A percentile compares a stretch with the other conserved stretches of the same genome.
Conservation (phyloP, 2,888 invertebrate genomes). For the Diplazon laetatorius region DNA sequence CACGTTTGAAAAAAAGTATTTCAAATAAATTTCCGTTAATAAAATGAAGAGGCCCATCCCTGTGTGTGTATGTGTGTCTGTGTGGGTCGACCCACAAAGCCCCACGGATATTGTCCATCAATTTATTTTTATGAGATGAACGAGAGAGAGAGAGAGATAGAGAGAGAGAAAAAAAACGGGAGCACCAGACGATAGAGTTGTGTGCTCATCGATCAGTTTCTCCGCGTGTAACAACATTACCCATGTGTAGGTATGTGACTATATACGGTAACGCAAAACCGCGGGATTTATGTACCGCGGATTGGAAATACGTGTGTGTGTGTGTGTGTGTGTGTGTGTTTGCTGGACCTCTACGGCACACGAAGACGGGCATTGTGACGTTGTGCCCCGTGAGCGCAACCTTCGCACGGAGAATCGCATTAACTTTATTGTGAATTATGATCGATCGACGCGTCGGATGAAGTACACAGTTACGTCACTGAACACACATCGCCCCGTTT, state of each 20-base stretch:
- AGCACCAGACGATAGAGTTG: constrained; percentile 22
- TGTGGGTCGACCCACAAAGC: neutral
- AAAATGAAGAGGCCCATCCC: no score
- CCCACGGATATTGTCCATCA: constrained; percentile 28
- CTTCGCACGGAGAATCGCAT: constrained; percentile 61
- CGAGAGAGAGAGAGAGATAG: no score
- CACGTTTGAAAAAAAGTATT: no score
- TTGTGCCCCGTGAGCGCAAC: constrained; percentile 14
- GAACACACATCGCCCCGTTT: constrained; percentile 65
- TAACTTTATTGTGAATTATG: constrained; percentile 78
- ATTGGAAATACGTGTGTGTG: no score
- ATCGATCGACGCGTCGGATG: constrained; percentile 73
- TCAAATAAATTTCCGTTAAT: no score
- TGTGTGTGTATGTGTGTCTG: no score
- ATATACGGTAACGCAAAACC: neutral
- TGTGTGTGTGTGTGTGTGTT: constrained; percentile 1
- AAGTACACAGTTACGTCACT: constrained; percentile 38
- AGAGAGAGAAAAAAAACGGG: no score
- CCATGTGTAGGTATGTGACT: neutral
- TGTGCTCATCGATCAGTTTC: constrained; percentile 36
- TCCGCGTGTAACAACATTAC: neutral
- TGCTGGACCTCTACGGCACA: neutral
- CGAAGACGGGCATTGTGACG: constrained; percentile 27
- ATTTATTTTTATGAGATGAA: constrained; percentile 33
- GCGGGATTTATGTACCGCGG: neutral